Percentiles rank a stretch among this genome's conserved stretches.
Evolutionary conservation across 2,113 vertebrate species (phyloP).

Genomic region (Ophiodon elongatus): DNA sequence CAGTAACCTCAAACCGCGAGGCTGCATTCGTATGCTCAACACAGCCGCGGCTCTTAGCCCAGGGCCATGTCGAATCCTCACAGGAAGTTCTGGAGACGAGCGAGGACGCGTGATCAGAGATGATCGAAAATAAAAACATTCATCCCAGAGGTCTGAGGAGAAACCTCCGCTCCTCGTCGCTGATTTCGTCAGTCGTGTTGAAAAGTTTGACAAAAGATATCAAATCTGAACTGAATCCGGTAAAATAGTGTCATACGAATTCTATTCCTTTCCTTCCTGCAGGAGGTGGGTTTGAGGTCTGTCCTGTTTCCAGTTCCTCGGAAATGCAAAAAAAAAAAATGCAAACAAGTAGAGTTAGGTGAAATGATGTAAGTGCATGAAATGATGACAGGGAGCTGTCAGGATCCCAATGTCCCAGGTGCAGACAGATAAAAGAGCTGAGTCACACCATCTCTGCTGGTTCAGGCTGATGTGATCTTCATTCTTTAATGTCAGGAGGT

Average conservation of each 20-base stretch:
- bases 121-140: constrained; percentile 56
- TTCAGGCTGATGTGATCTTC: not conserved
- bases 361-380: constrained; percentile 23
- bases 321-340: constrained; percentile 5
- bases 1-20: constrained; percentile 52
- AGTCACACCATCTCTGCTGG: constrained; percentile 28
- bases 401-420: constrained; percentile 18
- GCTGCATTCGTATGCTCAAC: constrained; percentile 63
- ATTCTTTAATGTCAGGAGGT: not conserved
- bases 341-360: not conserved
- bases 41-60: constrained; percentile 35
- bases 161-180: constrained; percentile 44
- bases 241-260: not conserved
- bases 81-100: constrained; percentile 49
- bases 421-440: constrained; percentile 7
- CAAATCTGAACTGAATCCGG: not conserved
- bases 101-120: constrained; percentile 57
- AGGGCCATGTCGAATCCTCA: constrained; percentile 55
- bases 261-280: rapidly evolving
- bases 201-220: not conserved
- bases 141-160: constrained; percentile 22
- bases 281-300: not conserved
- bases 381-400: constrained; percentile 16
- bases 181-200: constrained; percentile 47
- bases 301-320: not conserved